Conservation (phyloP, 1,140 invertebrate genomes). For the Carposina sasakii region DNA sequence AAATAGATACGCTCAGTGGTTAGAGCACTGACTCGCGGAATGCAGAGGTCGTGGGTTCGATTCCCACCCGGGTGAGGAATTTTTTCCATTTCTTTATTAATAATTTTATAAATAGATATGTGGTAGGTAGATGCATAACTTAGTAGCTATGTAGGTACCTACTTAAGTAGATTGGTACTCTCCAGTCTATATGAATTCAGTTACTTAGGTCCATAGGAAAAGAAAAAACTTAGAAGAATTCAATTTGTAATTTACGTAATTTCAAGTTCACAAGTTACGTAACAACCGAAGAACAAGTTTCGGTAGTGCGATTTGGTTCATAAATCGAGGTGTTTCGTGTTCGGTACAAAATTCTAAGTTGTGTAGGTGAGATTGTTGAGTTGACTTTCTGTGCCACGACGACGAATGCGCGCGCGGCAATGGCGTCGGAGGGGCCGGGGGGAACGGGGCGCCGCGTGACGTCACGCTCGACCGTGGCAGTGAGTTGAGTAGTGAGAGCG, state of each 20-base stretch:
- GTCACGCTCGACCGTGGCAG: conserved; percentile 69
- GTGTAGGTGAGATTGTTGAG: conserved; percentile 51
- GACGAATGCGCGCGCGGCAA: conserved; percentile 31
- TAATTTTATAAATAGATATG: no score
- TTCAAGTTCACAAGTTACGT: conserved; percentile 50
- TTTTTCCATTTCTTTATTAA: no score
- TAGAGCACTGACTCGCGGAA: no score
- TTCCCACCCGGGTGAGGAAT: no score
- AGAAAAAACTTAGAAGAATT: no score
- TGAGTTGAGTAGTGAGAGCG: conserved; percentile 69
- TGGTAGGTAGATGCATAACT: no score
- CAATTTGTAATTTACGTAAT: conserved; percentile 25
- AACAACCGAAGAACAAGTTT: conserved; percentile 47
- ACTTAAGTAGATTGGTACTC: no score
- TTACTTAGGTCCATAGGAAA: no score
- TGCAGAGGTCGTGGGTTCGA: no score
- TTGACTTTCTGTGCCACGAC: conserved; percentile 62
- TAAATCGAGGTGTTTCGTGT: conserved; percentile 61
- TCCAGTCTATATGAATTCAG: no score
- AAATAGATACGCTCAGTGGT: no score
- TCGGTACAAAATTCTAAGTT: conserved; percentile 53
- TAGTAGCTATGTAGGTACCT: no score
- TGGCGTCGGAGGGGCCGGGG: conserved; percentile 26
- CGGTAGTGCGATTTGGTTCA: conserved; percentile 51
- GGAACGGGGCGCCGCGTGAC: conserved; percentile 46